These are phyloP conservation scores for Megalops atlanticus DNA, from an alignment of 2,113 vertebrate species.

Conservation along the genomic window DNA sequence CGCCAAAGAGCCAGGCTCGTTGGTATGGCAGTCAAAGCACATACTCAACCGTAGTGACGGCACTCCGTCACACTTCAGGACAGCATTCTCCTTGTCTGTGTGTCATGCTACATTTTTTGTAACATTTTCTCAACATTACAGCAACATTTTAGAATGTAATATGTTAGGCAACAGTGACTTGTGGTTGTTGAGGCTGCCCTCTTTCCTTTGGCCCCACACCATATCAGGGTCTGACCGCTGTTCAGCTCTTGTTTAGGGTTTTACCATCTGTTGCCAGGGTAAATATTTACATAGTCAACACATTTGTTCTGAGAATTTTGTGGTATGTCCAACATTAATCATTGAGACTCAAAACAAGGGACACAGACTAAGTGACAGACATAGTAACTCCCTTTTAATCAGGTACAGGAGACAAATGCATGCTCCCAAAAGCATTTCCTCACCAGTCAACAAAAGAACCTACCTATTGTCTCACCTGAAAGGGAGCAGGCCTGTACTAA, in stretches of 20 bases:
- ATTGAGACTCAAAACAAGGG: background rate
- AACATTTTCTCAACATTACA: background rate
- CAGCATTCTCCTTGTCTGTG: too few relatives aligned
- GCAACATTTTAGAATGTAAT: background rate
- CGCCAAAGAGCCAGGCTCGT: too few relatives aligned
- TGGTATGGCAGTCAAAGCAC: too few relatives aligned
- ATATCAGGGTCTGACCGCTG: constrained; percentile 14
- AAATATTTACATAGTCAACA: constrained; percentile 29
- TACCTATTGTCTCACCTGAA: background rate
- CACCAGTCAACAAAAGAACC: constrained; percentile 5
- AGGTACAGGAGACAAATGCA: background rate
- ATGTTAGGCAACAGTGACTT: background rate
- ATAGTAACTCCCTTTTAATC: background rate
- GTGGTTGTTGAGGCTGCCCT: background rate
- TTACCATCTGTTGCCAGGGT: background rate
- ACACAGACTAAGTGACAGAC: background rate
- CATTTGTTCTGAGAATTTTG: constrained; percentile 11
- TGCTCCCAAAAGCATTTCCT: background rate
- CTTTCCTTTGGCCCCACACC: background rate
- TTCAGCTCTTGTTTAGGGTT: background rate
- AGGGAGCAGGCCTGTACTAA: background rate
- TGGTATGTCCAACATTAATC: background rate
- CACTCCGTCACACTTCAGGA: too few relatives aligned
- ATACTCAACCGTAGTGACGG: too few relatives aligned
- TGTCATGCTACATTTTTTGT: too few relatives aligned